These are phyloP conservation scores for Drosophila diplacantha DNA, from an alignment of 2,888 invertebrate genomes.

Conservation along the genomic window DNA sequence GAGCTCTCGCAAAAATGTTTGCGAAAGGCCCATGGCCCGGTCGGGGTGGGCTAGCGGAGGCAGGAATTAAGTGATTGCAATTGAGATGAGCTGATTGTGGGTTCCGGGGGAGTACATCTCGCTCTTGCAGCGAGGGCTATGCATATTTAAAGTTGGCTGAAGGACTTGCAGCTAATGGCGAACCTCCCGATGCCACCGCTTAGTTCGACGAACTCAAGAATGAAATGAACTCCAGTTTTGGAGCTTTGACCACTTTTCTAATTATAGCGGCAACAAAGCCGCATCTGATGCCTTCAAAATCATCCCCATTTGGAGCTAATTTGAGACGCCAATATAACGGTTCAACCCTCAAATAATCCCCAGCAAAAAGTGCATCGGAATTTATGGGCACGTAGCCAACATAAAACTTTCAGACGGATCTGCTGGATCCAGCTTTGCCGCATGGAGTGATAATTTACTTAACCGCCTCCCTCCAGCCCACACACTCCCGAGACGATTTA, in stretches of 20 bases:
- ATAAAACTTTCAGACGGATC: conserved; percentile 49
- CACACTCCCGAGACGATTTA: conserved; percentile 46
- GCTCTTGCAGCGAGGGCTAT: conserved; percentile 18
- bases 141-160: conserved; percentile 44
- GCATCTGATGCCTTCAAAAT: conserved; percentile 3
- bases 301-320: conserved; percentile 12
- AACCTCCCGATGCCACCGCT: conserved; percentile 1
- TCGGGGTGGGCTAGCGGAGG: conserved; percentile 1
- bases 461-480: conserved; percentile 33
- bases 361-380: conserved; percentile 47
- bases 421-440: background rate
- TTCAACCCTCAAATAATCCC: conserved; percentile 41
- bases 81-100: conserved; percentile 40
- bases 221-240: background rate
- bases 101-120: conserved; percentile 13
- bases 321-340: conserved; percentile 48
- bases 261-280: conserved; percentile 53
- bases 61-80: conserved; percentile 40
- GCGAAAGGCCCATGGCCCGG: conserved; percentile 16
- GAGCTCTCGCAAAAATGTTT: conserved; percentile 39
- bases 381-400: conserved; percentile 63
- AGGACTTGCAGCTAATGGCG: conserved; percentile 30
- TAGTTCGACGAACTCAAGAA: conserved; percentile 45
- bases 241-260: conserved; percentile 55
- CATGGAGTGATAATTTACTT: conserved; percentile 61